phyloP scores from a whole-genome alignment of 2,888 invertebrate genomes.

The Tetragonula carbonaria region DNA sequence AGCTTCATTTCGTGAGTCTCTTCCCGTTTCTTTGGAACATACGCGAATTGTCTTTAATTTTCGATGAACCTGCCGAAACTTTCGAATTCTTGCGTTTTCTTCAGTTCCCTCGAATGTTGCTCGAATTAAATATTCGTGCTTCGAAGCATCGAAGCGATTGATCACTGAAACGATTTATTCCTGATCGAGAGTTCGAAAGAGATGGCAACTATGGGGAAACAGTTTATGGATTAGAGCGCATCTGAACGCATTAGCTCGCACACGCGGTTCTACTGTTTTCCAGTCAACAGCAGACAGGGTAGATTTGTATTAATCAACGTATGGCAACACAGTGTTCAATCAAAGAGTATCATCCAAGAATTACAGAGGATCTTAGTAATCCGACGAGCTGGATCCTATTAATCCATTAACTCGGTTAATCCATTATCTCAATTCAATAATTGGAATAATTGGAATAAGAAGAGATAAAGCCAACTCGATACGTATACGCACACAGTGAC shows the following conservation, averaged over 20 bases:
- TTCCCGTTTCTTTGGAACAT: too few relatives aligned
- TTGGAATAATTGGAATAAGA: neutral
- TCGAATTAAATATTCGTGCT: neutral
- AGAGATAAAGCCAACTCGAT: neutral
- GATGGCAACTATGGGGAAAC: neutral
- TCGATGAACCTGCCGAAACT: too few relatives aligned
- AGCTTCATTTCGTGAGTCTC: too few relatives aligned
- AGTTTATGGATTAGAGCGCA: neutral
- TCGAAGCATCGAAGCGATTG: neutral
- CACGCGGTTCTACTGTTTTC: neutral
- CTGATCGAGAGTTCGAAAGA: neutral
- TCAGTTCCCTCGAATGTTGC: neutral
- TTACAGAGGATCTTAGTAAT: constrained; percentile 10
- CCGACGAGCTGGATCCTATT: neutral
- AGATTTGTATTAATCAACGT: constrained; percentile 10
- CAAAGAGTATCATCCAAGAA: constrained; percentile 7
- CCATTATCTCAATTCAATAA: neutral
- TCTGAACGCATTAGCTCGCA: neutral
- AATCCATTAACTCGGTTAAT: neutral
- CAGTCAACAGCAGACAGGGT: neutral
- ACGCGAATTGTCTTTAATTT: too few relatives aligned
- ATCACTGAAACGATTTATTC: neutral
- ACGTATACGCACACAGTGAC: neutral
- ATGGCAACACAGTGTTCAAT: neutral
- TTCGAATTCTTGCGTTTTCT: neutral